phyloP scores from a whole-genome alignment of 2,113 vertebrate species.

The Periophthalmus modestus region DNA sequence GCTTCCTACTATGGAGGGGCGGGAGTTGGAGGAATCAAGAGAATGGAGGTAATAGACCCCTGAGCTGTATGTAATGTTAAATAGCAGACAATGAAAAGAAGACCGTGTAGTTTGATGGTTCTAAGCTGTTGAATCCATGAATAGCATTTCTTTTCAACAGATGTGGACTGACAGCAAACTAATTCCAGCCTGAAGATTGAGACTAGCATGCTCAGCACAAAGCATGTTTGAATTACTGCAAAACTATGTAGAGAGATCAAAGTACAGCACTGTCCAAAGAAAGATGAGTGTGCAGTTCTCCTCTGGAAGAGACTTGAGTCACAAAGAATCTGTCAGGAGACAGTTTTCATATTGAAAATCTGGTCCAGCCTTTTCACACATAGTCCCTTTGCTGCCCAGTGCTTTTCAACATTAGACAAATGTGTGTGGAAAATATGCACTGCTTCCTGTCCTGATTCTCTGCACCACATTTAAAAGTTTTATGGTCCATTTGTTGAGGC shows the following conservation, averaged over 20 bases:
- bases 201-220: not conserved
- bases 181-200: slow-evolving; percentile 6
- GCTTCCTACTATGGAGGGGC: slow-evolving; percentile 96
- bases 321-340: too few species aligned
- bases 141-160: not conserved
- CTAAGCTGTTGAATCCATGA: not conserved
- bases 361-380: not conserved
- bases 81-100: not conserved
- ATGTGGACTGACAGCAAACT: not conserved
- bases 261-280: slow-evolving; percentile 12
- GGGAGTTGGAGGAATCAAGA: slow-evolving; percentile 95
- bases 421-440: slow-evolving; percentile 55
- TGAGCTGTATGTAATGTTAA: too few species aligned
- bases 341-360: too few species aligned
- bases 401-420: slow-evolving; percentile 37
- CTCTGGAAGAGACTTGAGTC: slow-evolving; percentile 8
- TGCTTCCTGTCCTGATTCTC: slow-evolving; percentile 44
- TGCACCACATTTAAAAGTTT: slow-evolving; percentile 28
- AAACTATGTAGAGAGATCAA: slow-evolving; percentile 34
- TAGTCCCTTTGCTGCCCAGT: not conserved
- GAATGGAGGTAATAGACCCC: slow-evolving; percentile 85
- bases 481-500: not conserved
- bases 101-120: not conserved
- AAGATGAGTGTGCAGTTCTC: slow-evolving; percentile 26
- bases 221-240: not conserved